Evolutionary conservation across 2,797 vertebrate genomes (phyloP).

Genomic region (Onychomys torridus): DNA sequence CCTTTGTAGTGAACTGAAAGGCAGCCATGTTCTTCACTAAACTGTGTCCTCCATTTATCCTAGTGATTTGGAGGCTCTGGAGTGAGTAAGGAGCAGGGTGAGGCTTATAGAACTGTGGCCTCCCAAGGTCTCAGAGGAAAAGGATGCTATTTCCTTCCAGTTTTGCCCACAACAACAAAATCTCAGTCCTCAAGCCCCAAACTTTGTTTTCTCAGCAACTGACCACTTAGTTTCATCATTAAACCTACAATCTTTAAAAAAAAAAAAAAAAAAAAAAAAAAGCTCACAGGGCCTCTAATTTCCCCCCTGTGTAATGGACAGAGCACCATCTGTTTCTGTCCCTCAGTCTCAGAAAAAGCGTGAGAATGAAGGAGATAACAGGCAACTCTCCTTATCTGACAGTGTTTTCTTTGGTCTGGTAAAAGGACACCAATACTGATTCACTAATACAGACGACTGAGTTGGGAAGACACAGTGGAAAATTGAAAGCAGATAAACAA

Average conservation of each 20-base stretch:
- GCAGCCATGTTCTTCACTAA: slow-evolving; percentile 42
- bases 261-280: not conserved
- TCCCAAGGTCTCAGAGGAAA: slow-evolving; percentile 31
- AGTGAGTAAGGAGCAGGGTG: not conserved
- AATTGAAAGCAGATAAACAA: slow-evolving; percentile 36
- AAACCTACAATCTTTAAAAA: not conserved
- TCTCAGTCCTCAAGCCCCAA: not conserved
- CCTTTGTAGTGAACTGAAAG: slow-evolving; percentile 63
- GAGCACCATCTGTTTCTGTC: not conserved
- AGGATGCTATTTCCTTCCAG: not conserved
- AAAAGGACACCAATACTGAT: not conserved
- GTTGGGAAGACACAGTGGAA: not conserved
- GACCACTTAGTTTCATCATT: not conserved
- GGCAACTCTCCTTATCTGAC: not conserved
- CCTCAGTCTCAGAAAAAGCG: slow-evolving; percentile 11
- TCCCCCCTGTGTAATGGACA: slow-evolving; percentile 3
- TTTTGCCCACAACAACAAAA: not conserved
- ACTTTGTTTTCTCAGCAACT: not conserved
- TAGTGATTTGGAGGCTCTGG: slow-evolving; percentile 60
- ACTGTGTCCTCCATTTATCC: slow-evolving; percentile 65
- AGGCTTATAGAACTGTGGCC: slow-evolving; percentile 31
- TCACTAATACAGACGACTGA: slow-evolving; percentile 12
- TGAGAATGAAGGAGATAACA: not conserved
- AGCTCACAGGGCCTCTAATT: not conserved
- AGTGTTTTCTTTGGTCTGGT: not conserved